Base-by-base conservation (phyloP, 2,888 invertebrate genomes). In the Rugalucina vietnamica region DNA sequence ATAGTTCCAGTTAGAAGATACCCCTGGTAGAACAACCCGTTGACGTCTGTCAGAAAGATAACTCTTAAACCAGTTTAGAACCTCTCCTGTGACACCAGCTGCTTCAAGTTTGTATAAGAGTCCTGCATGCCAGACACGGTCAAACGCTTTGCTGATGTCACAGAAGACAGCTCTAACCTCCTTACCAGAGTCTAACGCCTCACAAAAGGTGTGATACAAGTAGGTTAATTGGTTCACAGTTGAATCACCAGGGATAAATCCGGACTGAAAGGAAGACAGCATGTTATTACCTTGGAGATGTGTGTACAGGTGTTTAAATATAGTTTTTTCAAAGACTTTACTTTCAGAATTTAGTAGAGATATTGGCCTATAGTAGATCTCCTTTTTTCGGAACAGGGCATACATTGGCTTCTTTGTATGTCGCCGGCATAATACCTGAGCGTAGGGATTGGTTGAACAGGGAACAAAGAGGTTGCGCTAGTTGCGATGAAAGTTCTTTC, bases 121-220 rank as follows among this genome's bases (percentile, higher is more conserved):
- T 1, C 73, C 82, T n/a, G 24, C 39, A 49, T 79, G 77, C 76
- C 80, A 76, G 8, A 82, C 78, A 37, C 74, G 71, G 54, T 86
- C 86, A 73, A 86, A 86, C 14, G 86, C 83, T 36, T 86, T 83
- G 24, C 75, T 75, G 12, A 83, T 81, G 39, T 86, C 83, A 54
- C 60, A 81, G 60, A 81, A 84, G 18, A 83, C 65, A 34, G 74
- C 73, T 69, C 81, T 29, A 1, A 86, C 76, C 49, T 86, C 81
- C 70, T 78, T 71, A 21, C 76, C 81, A 39, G 36, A 14, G 69
- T 84, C 81, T 12, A 86, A 18, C 18, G 72, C 65, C 18, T 78
- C 65, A 29, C 78, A 32, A 57, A 82, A 78, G 0, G 36, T 71
- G 60, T 81, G 12, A 50, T 81, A 76, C 0, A 85, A 27, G 50